Evolutionary conservation across 1,140 invertebrate species (phyloP).

Genomic region (Zelostemma sp.): DNA sequence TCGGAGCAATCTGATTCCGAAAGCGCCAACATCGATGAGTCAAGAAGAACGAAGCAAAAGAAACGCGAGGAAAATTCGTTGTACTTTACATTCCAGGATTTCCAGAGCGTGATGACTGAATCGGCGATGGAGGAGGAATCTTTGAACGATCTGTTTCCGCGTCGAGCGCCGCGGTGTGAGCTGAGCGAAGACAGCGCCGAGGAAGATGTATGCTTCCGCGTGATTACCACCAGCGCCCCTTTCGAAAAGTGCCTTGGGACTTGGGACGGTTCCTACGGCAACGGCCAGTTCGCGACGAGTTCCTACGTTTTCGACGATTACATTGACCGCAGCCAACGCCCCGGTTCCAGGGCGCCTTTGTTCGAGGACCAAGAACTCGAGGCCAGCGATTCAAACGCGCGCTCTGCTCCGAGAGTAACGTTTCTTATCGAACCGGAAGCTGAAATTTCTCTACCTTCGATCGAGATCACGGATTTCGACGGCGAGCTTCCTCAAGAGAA

Average conservation of each 20-base stretch:
- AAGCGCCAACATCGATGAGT: background rate
- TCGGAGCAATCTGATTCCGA: background rate
- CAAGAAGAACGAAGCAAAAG: background rate
- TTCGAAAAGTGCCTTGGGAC: conserved; percentile 58
- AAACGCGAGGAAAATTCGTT: conserved; percentile 29
- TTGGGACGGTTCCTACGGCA: conserved; percentile 40
- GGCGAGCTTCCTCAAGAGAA: conserved; percentile 13
- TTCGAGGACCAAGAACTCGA: conserved; percentile 24
- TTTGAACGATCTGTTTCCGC: conserved; percentile 8
- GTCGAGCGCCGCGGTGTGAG: conserved; percentile 21
- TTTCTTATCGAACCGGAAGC: conserved; percentile 56
- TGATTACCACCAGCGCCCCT: conserved; percentile 61
- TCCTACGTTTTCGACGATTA: conserved; percentile 60
- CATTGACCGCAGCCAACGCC: conserved; percentile 46
- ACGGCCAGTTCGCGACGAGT: conserved; percentile 23
- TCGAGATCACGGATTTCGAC: conserved; percentile 5
- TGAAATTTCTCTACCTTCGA: conserved; percentile 10
- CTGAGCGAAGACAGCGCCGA: conserved; percentile 33
- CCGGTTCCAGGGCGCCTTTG: conserved; percentile 17
- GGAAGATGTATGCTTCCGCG: conserved; percentile 55
- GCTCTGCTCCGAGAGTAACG: conserved; percentile 52
- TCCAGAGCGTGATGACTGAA: conserved; percentile 56
- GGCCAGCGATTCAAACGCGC: conserved; percentile 10
- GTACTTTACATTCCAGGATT: conserved; percentile 62
- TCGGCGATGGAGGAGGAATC: conserved; percentile 13